Conservation (phyloP, 2,113 vertebrate genomes). For the Nerophis ophidion region DNA sequence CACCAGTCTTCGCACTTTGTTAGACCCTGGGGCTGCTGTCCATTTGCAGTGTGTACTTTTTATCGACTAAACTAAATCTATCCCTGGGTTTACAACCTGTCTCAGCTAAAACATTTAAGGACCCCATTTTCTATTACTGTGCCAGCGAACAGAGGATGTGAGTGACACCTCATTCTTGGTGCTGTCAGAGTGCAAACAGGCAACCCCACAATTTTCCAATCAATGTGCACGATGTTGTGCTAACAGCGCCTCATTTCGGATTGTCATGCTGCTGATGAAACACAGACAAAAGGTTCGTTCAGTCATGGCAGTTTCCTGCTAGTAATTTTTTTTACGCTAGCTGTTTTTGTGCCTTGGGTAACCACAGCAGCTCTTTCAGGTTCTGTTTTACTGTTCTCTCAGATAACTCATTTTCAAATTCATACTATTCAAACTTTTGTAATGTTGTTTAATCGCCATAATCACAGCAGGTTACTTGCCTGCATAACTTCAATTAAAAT, state of each 20-base stretch:
- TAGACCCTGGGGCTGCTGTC: no score
- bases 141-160: neutral
- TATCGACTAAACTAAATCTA: neutral
- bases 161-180: constrained; percentile 2
- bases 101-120: no score
- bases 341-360: neutral
- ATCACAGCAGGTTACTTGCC: no score
- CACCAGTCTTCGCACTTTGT: no score
- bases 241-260: neutral
- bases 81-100: neutral
- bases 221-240: constrained; percentile 10
- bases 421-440: no score
- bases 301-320: constrained; percentile 11
- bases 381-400: neutral
- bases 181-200: constrained; percentile 18
- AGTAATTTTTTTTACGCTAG: constrained; percentile 10
- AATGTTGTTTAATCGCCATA: no score
- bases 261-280: constrained; percentile 9
- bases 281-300: constrained; percentile 8
- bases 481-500: no score
- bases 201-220: constrained; percentile 9
- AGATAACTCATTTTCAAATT: no score
- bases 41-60: no score
- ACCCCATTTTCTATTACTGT: neutral
- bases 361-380: neutral